Evolutionary conservation across 2,113 vertebrate genomes (phyloP).

Genomic region (Gobio gobio): DNA sequence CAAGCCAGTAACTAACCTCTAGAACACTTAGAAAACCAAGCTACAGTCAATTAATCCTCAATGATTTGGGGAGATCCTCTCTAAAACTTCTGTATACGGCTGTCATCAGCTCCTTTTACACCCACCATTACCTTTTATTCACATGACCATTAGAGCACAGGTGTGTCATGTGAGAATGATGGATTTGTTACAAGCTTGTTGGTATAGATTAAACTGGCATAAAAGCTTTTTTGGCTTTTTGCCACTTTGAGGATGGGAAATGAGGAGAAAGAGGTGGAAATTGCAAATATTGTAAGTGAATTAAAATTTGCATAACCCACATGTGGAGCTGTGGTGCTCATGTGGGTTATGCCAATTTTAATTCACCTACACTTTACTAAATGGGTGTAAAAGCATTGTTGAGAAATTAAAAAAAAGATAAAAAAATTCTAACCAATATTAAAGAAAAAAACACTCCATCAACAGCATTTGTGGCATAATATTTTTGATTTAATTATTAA

Average conservation of each 20-base stretch:
- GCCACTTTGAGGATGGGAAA: background rate
- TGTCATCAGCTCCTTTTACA: constrained; percentile 7
- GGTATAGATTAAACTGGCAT: background rate
- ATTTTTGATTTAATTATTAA: background rate
- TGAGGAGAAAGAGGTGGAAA: background rate
- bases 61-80: background rate
- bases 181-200: background rate
- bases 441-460: background rate
- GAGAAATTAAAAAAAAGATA: too few species aligned
- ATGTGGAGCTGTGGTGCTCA: too few species aligned
- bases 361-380: too few species aligned
- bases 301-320: background rate
- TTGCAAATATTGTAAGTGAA: too few species aligned
- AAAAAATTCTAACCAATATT: too few species aligned
- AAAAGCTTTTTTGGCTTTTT: background rate
- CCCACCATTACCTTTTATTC: background rate
- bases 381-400: background rate
- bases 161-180: background rate
- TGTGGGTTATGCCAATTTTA: too few species aligned
- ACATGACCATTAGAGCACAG: background rate
- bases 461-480: background rate
- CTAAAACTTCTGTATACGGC: background rate
- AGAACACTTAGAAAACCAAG: background rate
- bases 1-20: background rate
- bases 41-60: background rate